Conservation (phyloP, 2,797 vertebrate genomes). For the Tachyglossus aculeatus region DNA sequence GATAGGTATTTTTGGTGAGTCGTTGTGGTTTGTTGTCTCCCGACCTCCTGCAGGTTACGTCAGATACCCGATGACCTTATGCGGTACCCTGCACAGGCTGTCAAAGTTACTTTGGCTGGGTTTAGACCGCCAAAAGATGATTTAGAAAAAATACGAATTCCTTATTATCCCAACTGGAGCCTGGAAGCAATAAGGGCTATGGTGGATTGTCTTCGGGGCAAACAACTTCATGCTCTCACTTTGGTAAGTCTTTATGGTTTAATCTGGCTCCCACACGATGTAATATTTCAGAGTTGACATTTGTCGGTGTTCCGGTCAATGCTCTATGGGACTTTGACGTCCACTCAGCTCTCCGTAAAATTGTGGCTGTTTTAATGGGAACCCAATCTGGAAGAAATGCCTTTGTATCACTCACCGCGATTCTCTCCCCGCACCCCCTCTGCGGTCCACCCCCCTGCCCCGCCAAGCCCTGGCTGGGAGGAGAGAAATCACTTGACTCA, state of each 20-base stretch:
- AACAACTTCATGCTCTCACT: conserved; percentile 71
- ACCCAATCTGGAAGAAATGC: too few species aligned
- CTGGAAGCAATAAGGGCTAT: conserved; percentile 76
- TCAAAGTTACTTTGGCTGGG: conserved; percentile 77
- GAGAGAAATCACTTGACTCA: too few species aligned
- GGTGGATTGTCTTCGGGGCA: conserved; percentile 75
- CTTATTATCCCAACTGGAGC: conserved; percentile 84
- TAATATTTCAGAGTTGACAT: too few species aligned
- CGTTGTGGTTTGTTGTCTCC: not conserved
- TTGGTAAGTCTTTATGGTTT: conserved; percentile 70
- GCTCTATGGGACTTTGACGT: too few species aligned
- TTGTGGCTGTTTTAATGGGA: too few species aligned
- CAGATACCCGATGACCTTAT: conserved; percentile 77
- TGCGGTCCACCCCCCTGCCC: too few species aligned
- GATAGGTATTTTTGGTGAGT: not conserved
- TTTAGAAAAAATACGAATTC: conserved; percentile 62
- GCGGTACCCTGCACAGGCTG: conserved; percentile 70
- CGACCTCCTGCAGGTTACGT: conserved; percentile 75
- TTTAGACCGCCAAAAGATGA: conserved; percentile 74
- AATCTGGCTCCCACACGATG: too few species aligned
- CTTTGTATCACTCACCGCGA: too few species aligned
- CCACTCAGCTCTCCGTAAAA: too few species aligned
- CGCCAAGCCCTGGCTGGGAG: too few species aligned
- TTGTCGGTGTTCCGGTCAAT: too few species aligned
- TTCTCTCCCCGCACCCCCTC: too few species aligned